phyloP scores from a whole-genome alignment of 2,113 vertebrate genomes.

The Phalacrocorax carbo region DNA sequence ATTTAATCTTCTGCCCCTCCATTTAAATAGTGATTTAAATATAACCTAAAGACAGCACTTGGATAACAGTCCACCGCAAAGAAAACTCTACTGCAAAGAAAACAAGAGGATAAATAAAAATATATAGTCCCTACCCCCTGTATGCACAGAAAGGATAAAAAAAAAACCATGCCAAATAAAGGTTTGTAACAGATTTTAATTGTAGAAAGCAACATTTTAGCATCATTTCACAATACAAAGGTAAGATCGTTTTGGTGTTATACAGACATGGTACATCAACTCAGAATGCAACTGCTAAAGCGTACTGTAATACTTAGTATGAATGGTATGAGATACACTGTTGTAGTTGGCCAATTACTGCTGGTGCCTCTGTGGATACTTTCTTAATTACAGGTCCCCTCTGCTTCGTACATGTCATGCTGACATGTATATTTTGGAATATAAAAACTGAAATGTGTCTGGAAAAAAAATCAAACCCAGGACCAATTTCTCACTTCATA shows the following conservation, averaged over 20 bases:
- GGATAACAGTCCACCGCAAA: not conserved
- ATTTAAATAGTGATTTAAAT: not conserved
- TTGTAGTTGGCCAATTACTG: not conserved
- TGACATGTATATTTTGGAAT: not conserved
- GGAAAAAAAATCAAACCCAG: not conserved
- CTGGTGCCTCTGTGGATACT: not conserved
- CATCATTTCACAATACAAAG: not conserved
- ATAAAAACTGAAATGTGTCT: not conserved
- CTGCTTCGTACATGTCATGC: not conserved
- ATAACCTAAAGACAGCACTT: not conserved
- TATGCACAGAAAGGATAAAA: not conserved
- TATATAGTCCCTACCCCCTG: not conserved
- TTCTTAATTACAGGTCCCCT: not conserved
- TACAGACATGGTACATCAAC: not conserved
- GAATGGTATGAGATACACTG: not conserved
- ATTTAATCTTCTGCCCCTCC: not conserved
- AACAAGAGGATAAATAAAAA: not conserved
- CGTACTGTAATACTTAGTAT: not conserved
- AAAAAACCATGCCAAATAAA: not conserved
- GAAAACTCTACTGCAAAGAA: not conserved
- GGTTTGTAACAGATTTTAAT: constrained; percentile 25
- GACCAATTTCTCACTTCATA: not conserved
- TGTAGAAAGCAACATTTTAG: not conserved
- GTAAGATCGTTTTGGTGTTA: not conserved
- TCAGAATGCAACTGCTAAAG: not conserved